Base-by-base conservation (phyloP, 2,888 invertebrate species). In the Watsonalla binaria region DNA sequence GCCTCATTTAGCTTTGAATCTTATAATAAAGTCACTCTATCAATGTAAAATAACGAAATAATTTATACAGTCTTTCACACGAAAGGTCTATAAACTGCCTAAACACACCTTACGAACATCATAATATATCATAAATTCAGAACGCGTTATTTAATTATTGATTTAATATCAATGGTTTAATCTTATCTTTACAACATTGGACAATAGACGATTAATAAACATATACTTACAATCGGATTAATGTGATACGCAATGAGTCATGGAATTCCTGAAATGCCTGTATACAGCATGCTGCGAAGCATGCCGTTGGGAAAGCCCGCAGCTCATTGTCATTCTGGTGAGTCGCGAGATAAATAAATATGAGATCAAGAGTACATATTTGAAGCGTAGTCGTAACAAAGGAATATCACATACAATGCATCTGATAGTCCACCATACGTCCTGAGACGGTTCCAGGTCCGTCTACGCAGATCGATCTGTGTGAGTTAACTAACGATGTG, bases 321-420 rank as follows among this genome's bases (percentile, higher is more conserved):
- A 58, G 59, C 55, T 57, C 70, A 84, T 87, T 88, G 74, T 63
- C 74, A 87, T 86, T 85, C 88, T 65, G 64, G 51, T 58, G 58
- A 58, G 80, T 78, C 59, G 62, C 69, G 54, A 24, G 53, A 37
- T 37, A 37, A 5, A 37, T 37, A 37, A 42, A 42, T 11, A 11
- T 8, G 11, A 11, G 11, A 42, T 11, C 8, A 5, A 42, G 42
- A 8, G 11, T 5, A 1, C 5, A 11, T 11, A 11, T 42, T 42
- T 11, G 11, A 11, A 42, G 42, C 11, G 11, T 42, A 11, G 11
- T 11, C 11, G 11, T 42, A 11, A 42, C 42, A 42, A 42, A 42
- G 42, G 11, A 42, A 2, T 11, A 11, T 5, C 11, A 42, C 42
- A 42, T 7, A 42, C 37, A 4, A 37, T 8, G 37, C 8, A 37